Evolutionary conservation across 2,797 vertebrate genomes (phyloP), one percentile per base, ranked within the genome.

Genomic region (Lycodopsis pacificus): DNA sequence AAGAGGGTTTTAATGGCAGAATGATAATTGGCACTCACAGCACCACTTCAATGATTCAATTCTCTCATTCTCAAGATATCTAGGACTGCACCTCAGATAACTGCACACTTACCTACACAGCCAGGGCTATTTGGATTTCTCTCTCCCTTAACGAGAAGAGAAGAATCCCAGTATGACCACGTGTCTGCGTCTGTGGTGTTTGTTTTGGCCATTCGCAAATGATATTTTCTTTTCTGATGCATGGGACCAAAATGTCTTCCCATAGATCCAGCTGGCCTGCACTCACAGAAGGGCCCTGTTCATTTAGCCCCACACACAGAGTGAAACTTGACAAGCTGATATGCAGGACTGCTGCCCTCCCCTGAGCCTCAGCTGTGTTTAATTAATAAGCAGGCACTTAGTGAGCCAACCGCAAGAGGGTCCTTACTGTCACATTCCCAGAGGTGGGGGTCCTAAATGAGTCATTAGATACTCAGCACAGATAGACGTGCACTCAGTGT

Each of bases 381-480:
- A 92, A 92, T 92, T 91, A 92, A 92, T 92, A 92, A 92, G 86
- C 86, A 89, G 80, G 86, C 90, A 91, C 86, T 91, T 89, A 88
- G 83, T 79, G 78, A 87, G 84, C 66, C 89, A 84, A 84, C 84
- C 79, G 48, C 85, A 84, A 84, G 83, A 89, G 84, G 86, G 82
- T 86, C 86, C 86, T 89, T 85, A 80, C 86, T 90, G 83, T 89
- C 91, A 89, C 85, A 83, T 71, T 89, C 89, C 92, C 87, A 86
- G 76, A 87, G 86, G 85, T 84, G 79, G 84, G 83, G 84, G 82
- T 87, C 88, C 84, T 92, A 89, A 90, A 91, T 90, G 83, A 92
- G 82, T 89, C 85, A 90, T 91, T 91, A 87, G 81, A 91, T 85
- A 84, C 86, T 78, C 53, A 69, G 69, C 53, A 48, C 77, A 81